Percentiles rank a stretch among this genome's conserved stretches.
Conservation (phyloP, 2,888 invertebrate genomes). For the Macropis europaea region DNA sequence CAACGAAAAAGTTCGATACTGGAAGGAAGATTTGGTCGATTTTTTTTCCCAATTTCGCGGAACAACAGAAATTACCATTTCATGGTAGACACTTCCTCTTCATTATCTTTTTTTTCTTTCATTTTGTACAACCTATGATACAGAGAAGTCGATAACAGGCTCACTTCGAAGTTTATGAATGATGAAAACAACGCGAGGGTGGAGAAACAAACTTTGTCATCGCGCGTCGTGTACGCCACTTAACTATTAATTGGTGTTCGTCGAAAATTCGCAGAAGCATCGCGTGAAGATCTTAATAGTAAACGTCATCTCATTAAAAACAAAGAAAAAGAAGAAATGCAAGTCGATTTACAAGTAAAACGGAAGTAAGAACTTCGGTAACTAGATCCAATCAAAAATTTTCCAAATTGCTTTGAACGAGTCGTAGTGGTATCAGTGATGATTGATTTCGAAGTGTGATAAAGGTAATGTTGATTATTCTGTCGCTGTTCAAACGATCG, state of each 20-base stretch:
- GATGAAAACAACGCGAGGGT: slow-evolving; percentile 6
- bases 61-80: slow-evolving; percentile 31
- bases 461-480: too few species aligned
- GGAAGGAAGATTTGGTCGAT: slow-evolving; percentile 12
- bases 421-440: too few species aligned
- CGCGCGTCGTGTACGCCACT: slow-evolving; percentile 16
- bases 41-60: not conserved
- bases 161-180: slow-evolving; percentile 20
- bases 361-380: too few species aligned
- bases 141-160: slow-evolving; percentile 32
- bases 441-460: too few species aligned
- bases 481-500: too few species aligned
- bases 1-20: not conserved
- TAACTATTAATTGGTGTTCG: not conserved
- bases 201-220: slow-evolving; percentile 44
- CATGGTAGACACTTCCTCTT: slow-evolving; percentile 9
- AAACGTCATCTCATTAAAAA: not conserved
- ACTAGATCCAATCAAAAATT: too few species aligned
- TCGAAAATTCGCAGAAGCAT: not conserved
- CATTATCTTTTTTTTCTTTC: not conserved
- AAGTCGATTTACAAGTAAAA: not conserved
- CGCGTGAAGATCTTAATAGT: not conserved
- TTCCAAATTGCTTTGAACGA: too few species aligned
- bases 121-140: slow-evolving; percentile 38
- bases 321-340: not conserved